Conservation (phyloP, 2,797 vertebrate species). For the Discoglossus pictus region DNA sequence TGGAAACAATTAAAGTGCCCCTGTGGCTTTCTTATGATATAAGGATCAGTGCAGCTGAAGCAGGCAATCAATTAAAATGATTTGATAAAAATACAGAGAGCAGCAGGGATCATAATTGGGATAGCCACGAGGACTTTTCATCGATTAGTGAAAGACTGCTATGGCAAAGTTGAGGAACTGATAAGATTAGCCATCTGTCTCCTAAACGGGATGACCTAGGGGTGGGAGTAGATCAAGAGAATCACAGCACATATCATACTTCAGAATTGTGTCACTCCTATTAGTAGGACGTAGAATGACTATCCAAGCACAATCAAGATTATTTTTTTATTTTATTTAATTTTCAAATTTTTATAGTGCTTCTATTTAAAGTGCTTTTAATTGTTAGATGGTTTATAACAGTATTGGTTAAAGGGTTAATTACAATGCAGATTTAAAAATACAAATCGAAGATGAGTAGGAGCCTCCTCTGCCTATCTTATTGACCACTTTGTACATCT, state of each 20-base stretch:
- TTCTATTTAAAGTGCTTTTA: too few species aligned
- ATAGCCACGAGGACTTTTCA: constrained; percentile 44
- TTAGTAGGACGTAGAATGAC: background rate
- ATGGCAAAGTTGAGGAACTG: constrained; percentile 31
- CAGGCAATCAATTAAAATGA: constrained; percentile 41
- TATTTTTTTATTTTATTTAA: too few species aligned
- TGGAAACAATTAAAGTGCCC: constrained; percentile 29
- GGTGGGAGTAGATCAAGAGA: constrained; percentile 31
- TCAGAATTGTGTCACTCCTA: constrained; percentile 3
- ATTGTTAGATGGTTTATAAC: too few species aligned
- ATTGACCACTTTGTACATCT: background rate
- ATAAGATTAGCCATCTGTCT: constrained; percentile 38
- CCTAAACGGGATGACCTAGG: constrained; percentile 21
- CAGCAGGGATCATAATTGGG: constrained; percentile 31
- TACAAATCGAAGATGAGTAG: too few species aligned
- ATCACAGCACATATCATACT: constrained; percentile 9
- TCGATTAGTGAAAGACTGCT: constrained; percentile 40
- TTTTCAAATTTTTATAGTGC: too few species aligned
- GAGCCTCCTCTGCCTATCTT: background rate
- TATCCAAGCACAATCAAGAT: background rate
- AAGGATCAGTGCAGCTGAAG: constrained; percentile 33
- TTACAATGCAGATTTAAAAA: too few species aligned
- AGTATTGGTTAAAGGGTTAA: too few species aligned
- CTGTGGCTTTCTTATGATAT: constrained; percentile 41
- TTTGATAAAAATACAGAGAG: constrained; percentile 40